Base-by-base conservation (phyloP, 2,113 vertebrate genomes). In the Leuciscus idus region DNA sequence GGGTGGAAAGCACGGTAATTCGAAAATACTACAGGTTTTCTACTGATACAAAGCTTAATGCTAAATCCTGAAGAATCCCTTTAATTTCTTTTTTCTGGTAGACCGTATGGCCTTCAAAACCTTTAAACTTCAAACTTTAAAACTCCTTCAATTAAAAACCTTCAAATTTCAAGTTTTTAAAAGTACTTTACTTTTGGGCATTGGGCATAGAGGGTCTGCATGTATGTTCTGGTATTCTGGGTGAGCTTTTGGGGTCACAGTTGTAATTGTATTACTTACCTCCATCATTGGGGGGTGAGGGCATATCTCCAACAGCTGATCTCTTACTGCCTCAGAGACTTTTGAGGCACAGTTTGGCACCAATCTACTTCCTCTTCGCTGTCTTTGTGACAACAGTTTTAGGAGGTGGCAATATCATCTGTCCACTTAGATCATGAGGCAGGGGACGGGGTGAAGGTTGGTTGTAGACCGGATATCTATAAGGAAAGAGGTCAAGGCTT, bases 231-330 rank as follows among this genome's bases (percentile, higher is more conserved):
- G 72, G 21, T 75, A 13, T 52, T 76, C 13, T 19, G 15, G 46
- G 17, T 30, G 2, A 28, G 19, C n/a, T 17, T 28, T 76, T 50
- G 12, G 2, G 13, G 46, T 48, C 73, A 50, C 74, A 30, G 48
- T 19, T 17, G 74, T 52, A 19, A 52, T 19, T 21, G 2, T 6
- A 61, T 77, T 80, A 85, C 96, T 94, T 95, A 99, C 98, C 97
- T 96, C 95, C 95, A 90, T 99, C 97, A 89, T 96, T 96, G 89
- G 96, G 97, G 94, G 96, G 95, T 89, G 98, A 99, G 91, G 98
- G 98, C 98, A 99, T 99, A 95, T 93, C 96, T 93, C 87, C 85
- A 88, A 84, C 90, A 87, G 87, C 84, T 15, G 87, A 50, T 91
- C 93, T 93, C 91, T 90, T 88, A 55, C 88, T 91, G 85, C 90